phyloP scores from a whole-genome alignment of 1,140 invertebrate genomes.

The Tetranychus cinnabarinus region DNA sequence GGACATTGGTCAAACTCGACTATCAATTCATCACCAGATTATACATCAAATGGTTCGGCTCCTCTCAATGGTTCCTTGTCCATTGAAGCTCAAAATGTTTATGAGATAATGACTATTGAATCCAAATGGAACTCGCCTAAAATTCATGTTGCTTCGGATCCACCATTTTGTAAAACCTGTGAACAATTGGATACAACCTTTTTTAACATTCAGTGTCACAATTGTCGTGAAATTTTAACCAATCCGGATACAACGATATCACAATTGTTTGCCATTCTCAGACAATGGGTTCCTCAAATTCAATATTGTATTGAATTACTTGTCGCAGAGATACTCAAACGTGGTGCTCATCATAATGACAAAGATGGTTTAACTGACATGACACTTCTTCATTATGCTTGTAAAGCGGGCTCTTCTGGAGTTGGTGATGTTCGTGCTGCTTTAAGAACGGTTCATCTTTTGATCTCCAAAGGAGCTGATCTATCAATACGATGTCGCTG shows the following conservation, averaged over 20 bases:
- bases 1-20: too few relatives aligned
- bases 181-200: conserved; percentile 24
- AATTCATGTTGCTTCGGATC: conserved; percentile 25
- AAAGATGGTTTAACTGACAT: conserved; percentile 32
- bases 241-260: conserved; percentile 22
- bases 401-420: conserved; percentile 29
- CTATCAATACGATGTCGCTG: conserved; percentile 27
- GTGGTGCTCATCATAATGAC: conserved; percentile 27
- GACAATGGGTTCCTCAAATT: conserved; percentile 31
- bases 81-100: not conserved
- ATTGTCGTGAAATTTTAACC: conserved; percentile 22
- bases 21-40: too few relatives aligned
- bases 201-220: conserved; percentile 26
- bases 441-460: conserved; percentile 15
- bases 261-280: conserved; percentile 28
- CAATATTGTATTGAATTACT: conserved; percentile 26
- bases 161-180: conserved; percentile 25
- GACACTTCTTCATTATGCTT: conserved; percentile 31
- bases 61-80: not conserved
- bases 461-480: conserved; percentile 25
- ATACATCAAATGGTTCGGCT: too few relatives aligned
- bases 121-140: conserved; percentile 14
- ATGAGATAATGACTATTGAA: not conserved
- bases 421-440: conserved; percentile 25
- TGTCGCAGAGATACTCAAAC: conserved; percentile 24